Evolutionary conservation across 1,140 invertebrate species (phyloP).

Genomic region (Eumaeus atala): DNA sequence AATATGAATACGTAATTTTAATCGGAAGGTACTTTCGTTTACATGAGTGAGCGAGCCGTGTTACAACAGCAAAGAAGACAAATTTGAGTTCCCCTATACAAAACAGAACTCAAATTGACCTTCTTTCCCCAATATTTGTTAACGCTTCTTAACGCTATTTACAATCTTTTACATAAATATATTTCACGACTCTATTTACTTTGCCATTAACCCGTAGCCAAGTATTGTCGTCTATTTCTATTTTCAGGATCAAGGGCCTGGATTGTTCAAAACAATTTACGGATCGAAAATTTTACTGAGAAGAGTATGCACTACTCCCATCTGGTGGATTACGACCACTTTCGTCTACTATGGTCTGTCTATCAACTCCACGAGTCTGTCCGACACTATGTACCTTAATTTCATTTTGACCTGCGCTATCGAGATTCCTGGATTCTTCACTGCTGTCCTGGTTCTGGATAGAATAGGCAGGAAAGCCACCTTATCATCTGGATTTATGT

Average conservation of each 20-base stretch:
- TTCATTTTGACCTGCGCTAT: constrained; percentile 81
- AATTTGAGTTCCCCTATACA: too few relatives aligned
- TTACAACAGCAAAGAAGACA: too few relatives aligned
- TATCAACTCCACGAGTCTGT: constrained; percentile 84
- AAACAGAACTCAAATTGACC: too few relatives aligned
- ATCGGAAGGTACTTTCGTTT: too few relatives aligned
- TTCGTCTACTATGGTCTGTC: constrained; percentile 89
- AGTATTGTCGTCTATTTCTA: too few relatives aligned
- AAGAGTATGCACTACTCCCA: constrained; percentile 78
- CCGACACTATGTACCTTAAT: constrained; percentile 82
- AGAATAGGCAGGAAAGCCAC: constrained; percentile 78
- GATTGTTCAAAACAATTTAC: constrained; percentile 71
- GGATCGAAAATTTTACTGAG: constrained; percentile 75
- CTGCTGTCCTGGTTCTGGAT: constrained; percentile 77
- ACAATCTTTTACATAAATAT: too few relatives aligned
- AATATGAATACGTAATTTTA: too few relatives aligned
- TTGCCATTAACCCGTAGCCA: too few relatives aligned
- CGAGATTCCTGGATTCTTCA: constrained; percentile 82
- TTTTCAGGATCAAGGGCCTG: constrained; percentile 28
- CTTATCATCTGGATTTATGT: constrained; percentile 74
- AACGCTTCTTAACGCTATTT: too few relatives aligned
- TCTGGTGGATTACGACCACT: constrained; percentile 83
- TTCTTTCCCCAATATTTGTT: too few relatives aligned
- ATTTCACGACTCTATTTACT: background rate
- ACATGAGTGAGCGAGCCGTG: too few relatives aligned